A percentile compares a stretch with the other conserved stretches of the same genome.
Evolutionary conservation across 1,140 invertebrate species (phyloP).

Genomic region (Asobara japonica): DNA sequence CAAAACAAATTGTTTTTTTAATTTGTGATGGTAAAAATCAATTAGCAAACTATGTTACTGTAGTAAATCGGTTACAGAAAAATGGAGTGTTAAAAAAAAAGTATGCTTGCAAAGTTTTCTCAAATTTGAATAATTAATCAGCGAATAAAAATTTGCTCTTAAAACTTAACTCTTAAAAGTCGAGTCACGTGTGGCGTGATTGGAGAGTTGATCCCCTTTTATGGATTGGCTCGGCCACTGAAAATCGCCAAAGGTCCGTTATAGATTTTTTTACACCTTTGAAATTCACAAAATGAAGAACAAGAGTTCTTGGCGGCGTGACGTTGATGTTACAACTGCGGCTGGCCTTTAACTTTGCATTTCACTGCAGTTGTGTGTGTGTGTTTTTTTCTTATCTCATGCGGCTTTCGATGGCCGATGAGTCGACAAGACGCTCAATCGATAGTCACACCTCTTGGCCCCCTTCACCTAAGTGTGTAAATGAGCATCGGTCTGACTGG

Average conservation of each 20-base stretch:
- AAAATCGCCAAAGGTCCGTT: background rate
- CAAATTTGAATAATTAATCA: slow-evolving; percentile 12
- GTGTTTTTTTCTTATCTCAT: slow-evolving; percentile 8
- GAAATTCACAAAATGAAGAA: background rate
- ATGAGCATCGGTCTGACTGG: background rate
- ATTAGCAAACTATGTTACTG: too few species aligned
- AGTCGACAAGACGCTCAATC: slow-evolving; percentile 11
- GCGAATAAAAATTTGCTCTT: background rate
- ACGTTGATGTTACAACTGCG: slow-evolving; percentile 38
- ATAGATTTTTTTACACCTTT: background rate
- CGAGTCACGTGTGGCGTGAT: slow-evolving; percentile 49
- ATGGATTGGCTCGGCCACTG: slow-evolving; percentile 43
- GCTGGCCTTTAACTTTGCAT: slow-evolving; percentile 26
- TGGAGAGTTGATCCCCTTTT: slow-evolving; percentile 35
- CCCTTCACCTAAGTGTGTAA: background rate
- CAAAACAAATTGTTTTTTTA: too few species aligned
- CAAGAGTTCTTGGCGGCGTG: background rate
- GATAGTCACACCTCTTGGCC: background rate
- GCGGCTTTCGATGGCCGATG: background rate
- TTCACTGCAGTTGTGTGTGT: slow-evolving; percentile 19
- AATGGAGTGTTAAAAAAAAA: too few species aligned
- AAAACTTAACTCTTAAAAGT: background rate
- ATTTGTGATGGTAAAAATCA: too few species aligned
- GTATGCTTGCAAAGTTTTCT: too few species aligned
- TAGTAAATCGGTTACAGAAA: too few species aligned